phyloP scores from a whole-genome alignment of 2,113 vertebrate species.

The Seriola dumerili region DNA sequence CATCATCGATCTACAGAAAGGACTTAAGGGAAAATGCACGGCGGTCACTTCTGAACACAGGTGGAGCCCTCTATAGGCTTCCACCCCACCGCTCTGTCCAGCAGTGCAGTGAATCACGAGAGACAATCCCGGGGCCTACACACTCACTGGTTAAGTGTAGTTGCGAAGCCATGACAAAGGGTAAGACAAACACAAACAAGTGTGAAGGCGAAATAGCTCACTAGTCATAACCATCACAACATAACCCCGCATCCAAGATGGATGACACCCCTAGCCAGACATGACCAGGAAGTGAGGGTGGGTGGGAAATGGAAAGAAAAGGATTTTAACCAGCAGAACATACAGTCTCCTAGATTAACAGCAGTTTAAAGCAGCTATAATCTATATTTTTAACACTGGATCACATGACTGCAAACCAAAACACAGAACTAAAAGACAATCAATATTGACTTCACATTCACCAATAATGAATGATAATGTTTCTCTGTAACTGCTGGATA shows the following conservation, averaged over 20 bases:
- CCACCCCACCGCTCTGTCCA: background rate
- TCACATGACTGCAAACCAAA: background rate
- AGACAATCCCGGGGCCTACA: background rate
- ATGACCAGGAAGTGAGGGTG: background rate
- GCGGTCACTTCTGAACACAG: slow-evolving; percentile 1
- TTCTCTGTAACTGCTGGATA: background rate
- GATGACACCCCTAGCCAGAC: background rate
- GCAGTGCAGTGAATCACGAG: background rate
- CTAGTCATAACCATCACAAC: background rate
- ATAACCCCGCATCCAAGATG: background rate
- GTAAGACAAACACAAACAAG: background rate
- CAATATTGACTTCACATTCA: background rate
- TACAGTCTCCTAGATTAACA: background rate
- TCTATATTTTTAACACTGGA: background rate
- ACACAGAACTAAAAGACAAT: too few species aligned
- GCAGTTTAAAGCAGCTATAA: background rate
- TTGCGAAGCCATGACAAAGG: background rate
- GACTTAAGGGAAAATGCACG: background rate
- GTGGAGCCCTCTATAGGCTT: background rate
- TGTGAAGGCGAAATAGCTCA: background rate
- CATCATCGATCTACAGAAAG: background rate
- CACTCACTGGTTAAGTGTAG: background rate
- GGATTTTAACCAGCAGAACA: background rate
- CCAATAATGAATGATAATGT: background rate
- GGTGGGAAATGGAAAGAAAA: background rate